Evolutionary conservation across 2,113 vertebrate genomes (phyloP).

Genomic region (Grantiella picta): DNA sequence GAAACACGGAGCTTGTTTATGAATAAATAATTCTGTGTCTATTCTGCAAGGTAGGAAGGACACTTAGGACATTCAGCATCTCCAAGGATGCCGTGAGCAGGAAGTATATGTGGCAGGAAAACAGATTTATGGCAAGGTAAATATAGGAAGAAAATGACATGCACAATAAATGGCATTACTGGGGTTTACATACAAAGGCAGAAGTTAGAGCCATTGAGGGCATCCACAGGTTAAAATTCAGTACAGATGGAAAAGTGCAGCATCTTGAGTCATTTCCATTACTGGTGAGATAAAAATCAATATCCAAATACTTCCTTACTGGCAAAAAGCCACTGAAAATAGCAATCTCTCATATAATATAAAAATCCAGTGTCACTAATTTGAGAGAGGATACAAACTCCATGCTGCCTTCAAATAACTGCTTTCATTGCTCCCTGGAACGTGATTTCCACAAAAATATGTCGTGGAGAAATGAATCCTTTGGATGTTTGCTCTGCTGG

Average conservation of each 20-base stretch:
- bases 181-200: not conserved
- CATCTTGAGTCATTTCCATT: not conserved
- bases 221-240: not conserved
- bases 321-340: not conserved
- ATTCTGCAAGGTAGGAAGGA: constrained; percentile 18
- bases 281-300: not conserved
- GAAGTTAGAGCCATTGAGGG: not conserved
- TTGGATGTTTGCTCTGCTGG: not conserved
- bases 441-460: not conserved
- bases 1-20: constrained; percentile 23
- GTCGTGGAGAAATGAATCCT: rapidly evolving
- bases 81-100: not conserved
- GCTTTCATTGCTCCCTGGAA: not conserved
- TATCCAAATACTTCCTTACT: not conserved
- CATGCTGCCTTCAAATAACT: not conserved
- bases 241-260: not conserved
- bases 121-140: not conserved
- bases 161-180: not conserved
- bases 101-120: not conserved
- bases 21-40: constrained; percentile 40
- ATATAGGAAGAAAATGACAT: not conserved
- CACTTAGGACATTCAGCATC: not conserved
- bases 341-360: not conserved
- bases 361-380: not conserved
- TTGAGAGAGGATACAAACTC: not conserved